These are phyloP conservation scores for Ornithorhynchus anatinus DNA, from an alignment of 2,113 vertebrate species.

Conservation along the genomic window DNA sequence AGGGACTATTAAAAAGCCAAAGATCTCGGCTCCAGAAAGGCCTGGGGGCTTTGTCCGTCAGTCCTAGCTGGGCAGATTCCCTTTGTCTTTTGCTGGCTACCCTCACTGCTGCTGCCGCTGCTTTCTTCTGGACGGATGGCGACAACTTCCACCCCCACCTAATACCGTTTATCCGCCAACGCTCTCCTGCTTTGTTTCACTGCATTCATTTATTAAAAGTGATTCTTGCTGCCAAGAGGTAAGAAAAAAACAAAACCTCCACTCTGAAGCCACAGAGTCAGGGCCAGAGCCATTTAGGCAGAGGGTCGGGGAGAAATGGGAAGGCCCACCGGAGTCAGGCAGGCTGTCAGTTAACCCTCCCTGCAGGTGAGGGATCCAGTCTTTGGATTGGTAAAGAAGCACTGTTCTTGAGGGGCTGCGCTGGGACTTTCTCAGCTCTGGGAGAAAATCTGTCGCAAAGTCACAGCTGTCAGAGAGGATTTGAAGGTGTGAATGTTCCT, in stretches of 20 bases:
- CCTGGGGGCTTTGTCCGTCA: too few relatives aligned
- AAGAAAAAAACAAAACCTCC: not conserved
- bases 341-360: not conserved
- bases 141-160: too few relatives aligned
- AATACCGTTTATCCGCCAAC: too few relatives aligned
- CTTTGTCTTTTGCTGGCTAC: not conserved
- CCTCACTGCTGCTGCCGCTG: not conserved
- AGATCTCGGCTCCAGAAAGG: too few relatives aligned
- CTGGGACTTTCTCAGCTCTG: not conserved
- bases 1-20: too few relatives aligned
- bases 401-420: not conserved
- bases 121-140: too few relatives aligned
- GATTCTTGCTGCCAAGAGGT: too few relatives aligned
- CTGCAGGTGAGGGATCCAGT: not conserved
- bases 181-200: too few relatives aligned
- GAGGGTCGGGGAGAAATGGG: not conserved
- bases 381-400: not conserved
- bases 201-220: too few relatives aligned
- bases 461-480: not conserved
- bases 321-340: not conserved
- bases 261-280: not conserved
- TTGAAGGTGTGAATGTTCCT: not conserved
- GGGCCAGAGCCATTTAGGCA: too few relatives aligned
- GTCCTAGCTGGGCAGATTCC: too few relatives aligned
- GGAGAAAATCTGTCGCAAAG: not conserved